Evolutionary conservation across 2,113 vertebrate genomes (phyloP), one percentile per base, ranked within the genome.

Genomic region (Ondatra zibethicus): DNA sequence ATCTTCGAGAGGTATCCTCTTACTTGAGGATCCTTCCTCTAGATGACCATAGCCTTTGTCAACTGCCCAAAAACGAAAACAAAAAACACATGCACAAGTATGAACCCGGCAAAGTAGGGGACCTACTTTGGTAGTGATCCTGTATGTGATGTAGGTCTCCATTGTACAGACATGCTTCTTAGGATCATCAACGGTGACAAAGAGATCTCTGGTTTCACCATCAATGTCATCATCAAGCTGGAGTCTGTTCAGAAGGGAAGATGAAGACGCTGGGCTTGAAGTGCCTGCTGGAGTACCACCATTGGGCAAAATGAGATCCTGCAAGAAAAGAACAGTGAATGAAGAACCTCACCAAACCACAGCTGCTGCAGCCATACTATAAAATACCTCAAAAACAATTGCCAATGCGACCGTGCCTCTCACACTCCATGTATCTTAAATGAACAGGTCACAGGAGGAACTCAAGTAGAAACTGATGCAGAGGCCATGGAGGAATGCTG

Each of bases 81-180:
- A 27, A 78, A 65, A 68, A 36, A 36, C 72, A 39, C n/a, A 75
- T 31, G 82, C 25, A 31, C 58, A 85, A 50, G 47, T 33, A 16
- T 12, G 47, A 52, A 23, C 9, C 12, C 0, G 42, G 21, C 5
- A 29, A 9, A 80, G 68, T 0, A 5, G 68, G 58, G 52, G 55
- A 95, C 98, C 92, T 98, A 99, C 99, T 99, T 99, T 99, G 92
- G 99, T 99, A 91, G 99, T 99, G 97, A 99, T 99, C 97, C 99
- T 99, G 97, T 99, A 99, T 0, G 99, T 99, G 98, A 99, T 99
- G 95, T 99, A 99, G 0, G 99, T 99, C 98, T 99, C 99, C 99
- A 99, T 99, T 2, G 99, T 99, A 95, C 99, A 99, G 47, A 99
- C 99, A 0, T 99, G 99, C 96, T 99, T 99, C 98, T 99, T 99